phyloP scores from a whole-genome alignment of 1,140 invertebrate species.

The Sitodiplosis mosellana region DNA sequence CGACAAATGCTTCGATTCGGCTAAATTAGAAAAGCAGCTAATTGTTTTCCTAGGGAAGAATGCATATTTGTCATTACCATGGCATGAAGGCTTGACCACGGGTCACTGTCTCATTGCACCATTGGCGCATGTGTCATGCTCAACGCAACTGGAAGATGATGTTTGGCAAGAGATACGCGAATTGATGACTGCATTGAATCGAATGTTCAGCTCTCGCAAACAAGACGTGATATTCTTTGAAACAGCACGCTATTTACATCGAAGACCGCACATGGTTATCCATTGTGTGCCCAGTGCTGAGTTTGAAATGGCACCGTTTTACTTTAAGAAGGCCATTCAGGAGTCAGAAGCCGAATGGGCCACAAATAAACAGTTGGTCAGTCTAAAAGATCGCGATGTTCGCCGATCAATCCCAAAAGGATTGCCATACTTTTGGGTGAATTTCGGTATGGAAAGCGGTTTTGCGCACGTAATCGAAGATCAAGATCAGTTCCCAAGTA shows the following conservation, averaged over 20 bases:
- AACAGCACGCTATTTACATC: slow-evolving; percentile 51
- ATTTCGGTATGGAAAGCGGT: slow-evolving; percentile 77
- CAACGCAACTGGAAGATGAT: slow-evolving; percentile 79
- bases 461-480: slow-evolving; percentile 96
- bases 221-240: slow-evolving; percentile 87
- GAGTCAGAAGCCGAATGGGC: slow-evolving; percentile 92
- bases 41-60: slow-evolving; percentile 63
- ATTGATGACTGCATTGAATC: slow-evolving; percentile 53
- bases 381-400: slow-evolving; percentile 52
- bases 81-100: slow-evolving; percentile 55
- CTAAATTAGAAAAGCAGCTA: slow-evolving; percentile 68
- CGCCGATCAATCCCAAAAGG: slow-evolving; percentile 76
- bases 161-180: slow-evolving; percentile 73
- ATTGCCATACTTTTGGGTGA: slow-evolving; percentile 82
- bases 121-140: slow-evolving; percentile 57
- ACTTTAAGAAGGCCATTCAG: slow-evolving; percentile 93
- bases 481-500: slow-evolving; percentile 63
- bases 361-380: slow-evolving; percentile 87
- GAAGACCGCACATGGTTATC: slow-evolving; percentile 67
- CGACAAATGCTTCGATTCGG: slow-evolving; percentile 61
- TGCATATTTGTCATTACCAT: slow-evolving; percentile 66
- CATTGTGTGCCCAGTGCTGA: slow-evolving; percentile 57
- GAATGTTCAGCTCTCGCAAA: slow-evolving; percentile 53
- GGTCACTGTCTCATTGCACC: slow-evolving; percentile 80
- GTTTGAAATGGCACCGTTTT: slow-evolving; percentile 66